Conservation (phyloP, 2,113 vertebrate genomes). For the Hippolais icterina region DNA sequence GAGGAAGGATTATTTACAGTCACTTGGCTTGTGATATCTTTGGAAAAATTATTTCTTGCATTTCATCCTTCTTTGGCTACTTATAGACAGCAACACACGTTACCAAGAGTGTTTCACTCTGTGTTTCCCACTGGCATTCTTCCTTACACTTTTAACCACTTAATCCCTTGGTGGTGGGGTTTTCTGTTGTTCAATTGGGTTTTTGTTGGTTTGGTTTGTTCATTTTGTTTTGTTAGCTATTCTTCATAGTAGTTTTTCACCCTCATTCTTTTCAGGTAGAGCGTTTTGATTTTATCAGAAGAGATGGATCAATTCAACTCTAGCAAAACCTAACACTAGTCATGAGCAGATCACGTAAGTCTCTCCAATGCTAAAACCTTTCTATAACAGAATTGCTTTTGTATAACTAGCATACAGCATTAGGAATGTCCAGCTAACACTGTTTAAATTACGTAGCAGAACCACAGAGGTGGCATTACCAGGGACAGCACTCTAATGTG, state of each 20-base stretch:
- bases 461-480: rapidly evolving
- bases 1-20: not conserved
- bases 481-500: not conserved
- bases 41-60: not conserved
- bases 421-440: not conserved
- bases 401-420: not conserved
- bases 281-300: not conserved
- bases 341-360: not conserved
- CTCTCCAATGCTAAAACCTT: not conserved
- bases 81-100: not conserved
- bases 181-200: not conserved
- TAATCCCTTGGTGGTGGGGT: not conserved
- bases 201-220: not conserved
- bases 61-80: not conserved
- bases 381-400: not conserved
- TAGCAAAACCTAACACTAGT: not conserved
- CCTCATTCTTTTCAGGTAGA: not conserved
- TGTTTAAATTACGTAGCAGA: not conserved
- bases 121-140: not conserved
- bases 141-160: not conserved
- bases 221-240: not conserved
- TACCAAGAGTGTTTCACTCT: not conserved
- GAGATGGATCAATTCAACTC: not conserved
- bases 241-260: not conserved
- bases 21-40: not conserved